These are phyloP conservation scores for Trididemnum nubilum DNA, from an alignment of 23 tunicate species.

Conservation along the genomic window DNA sequence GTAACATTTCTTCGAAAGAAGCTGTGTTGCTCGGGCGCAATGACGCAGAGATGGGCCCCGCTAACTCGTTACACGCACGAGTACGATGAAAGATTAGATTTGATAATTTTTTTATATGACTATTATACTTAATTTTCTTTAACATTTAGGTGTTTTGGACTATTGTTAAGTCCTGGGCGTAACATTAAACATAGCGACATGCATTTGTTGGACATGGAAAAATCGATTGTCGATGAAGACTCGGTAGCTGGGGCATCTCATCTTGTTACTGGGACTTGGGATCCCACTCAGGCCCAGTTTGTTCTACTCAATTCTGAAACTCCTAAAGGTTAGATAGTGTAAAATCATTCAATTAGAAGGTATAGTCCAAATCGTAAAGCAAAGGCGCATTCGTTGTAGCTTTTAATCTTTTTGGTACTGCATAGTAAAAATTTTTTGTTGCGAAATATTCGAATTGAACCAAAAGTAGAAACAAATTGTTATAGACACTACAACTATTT, in stretches of 20 bases:
- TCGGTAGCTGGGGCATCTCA: slow-evolving; percentile 5
- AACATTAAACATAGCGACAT: slow-evolving; percentile 83
- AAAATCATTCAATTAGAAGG: background rate
- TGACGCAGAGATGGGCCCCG: no score
- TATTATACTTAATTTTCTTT: no score
- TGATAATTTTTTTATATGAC: no score
- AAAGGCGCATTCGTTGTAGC: background rate
- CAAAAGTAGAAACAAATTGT: no score
- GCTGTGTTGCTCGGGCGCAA: no score
- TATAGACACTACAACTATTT: no score
- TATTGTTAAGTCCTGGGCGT: slow-evolving; percentile 82
- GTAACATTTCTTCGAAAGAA: no score
- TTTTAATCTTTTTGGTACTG: background rate
- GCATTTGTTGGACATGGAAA: slow-evolving; percentile 86
- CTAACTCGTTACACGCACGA: no score
- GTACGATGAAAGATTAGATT: no score
- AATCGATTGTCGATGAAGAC: slow-evolving; percentile 23
- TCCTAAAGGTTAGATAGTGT: slow-evolving; percentile 52
- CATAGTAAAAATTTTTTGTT: no score
- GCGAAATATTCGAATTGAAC: background rate
- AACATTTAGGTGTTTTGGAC: slow-evolving; percentile 77
- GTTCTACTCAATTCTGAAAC: slow-evolving; percentile 77
- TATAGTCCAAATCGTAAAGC: no score
- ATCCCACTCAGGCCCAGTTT: slow-evolving; percentile 69
- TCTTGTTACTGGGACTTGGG: slow-evolving; percentile 63